Evolutionary conservation across 2,113 vertebrate genomes (phyloP), one percentile per base, ranked within the genome.

Genomic region (Empidonax traillii): DNA sequence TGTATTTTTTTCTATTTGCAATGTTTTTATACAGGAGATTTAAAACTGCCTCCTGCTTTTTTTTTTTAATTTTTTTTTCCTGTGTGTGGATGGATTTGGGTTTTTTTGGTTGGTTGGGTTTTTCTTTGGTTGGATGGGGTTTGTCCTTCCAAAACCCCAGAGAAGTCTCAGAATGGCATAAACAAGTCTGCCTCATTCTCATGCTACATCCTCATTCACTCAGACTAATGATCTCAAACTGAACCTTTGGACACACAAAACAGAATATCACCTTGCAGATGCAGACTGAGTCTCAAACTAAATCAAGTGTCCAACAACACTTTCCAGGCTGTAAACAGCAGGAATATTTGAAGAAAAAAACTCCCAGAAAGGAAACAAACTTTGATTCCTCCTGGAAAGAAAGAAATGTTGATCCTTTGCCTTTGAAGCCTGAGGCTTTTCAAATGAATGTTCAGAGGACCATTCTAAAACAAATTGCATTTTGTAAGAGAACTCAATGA

Each of bases 31-130:
- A 46, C 19, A 53, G 25, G 17, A 49, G 15, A 58, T 86, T 73
- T 88, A 69, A 8, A 66, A 12, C 3, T 67, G 39, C 15, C 8
- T 6, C 35, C 16, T 25, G 13, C 0, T 8, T 67, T 51, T 66
- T 66, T 12, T 24, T 2, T 65, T 49, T 46, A 35, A 35, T 17
- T 43, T 56, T 39, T 39, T 71, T 11, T 49, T 46, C 31, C 5
- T 28, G 3, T 61, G 6, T 51, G 12, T 13, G 30, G 1, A 5
- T 30, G 14, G 3, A 1, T 65, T 62, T 3, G 37, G 24, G 24
- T 25, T 51, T 49, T 33, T 22, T 58, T n/a, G 12, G 12, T 39
- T 39, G 17, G 58, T 37, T 59, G 13, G 39, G 10, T 41, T 41
- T 41, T 41, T 12, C 39, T 41, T 41, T 41, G 39, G 39, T 62